Evolutionary conservation across 2,797 vertebrate genomes (phyloP).

Genomic region (Pteronotus mesoamericanus): DNA sequence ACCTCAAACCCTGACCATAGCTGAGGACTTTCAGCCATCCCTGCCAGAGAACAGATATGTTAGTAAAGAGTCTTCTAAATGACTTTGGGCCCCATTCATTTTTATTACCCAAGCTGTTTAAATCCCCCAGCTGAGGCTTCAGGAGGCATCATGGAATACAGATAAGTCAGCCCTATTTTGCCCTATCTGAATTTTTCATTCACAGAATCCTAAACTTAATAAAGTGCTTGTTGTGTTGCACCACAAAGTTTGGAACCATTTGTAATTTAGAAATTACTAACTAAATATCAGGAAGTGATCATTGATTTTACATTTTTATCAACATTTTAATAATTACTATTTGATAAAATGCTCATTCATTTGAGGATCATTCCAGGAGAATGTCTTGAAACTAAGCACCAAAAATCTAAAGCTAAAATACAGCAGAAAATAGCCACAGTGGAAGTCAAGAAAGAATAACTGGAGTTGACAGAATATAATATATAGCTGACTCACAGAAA

Average conservation of each 20-base stretch:
- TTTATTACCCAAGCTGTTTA: background rate
- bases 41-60: fast-evolving
- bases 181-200: background rate
- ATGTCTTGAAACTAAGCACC: constrained; percentile 24
- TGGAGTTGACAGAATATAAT: constrained; percentile 26
- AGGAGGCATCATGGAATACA: background rate
- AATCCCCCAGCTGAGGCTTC: background rate
- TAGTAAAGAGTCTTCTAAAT: background rate
- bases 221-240: background rate
- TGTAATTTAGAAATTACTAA: background rate
- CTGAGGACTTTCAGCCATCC: background rate
- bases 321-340: background rate
- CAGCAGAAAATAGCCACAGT: background rate
- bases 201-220: background rate
- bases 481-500: constrained; percentile 24
- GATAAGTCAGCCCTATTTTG: background rate
- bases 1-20: too few relatives aligned
- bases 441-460: constrained; percentile 34
- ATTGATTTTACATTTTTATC: background rate
- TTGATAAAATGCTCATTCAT: background rate
- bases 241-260: background rate
- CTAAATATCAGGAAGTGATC: background rate
- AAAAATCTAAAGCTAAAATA: constrained; percentile 25
- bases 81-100: background rate
- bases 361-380: background rate